These are phyloP conservation scores for Serrognathus titanus DNA, from an alignment of 2,888 invertebrate species.

Conservation along the genomic window DNA sequence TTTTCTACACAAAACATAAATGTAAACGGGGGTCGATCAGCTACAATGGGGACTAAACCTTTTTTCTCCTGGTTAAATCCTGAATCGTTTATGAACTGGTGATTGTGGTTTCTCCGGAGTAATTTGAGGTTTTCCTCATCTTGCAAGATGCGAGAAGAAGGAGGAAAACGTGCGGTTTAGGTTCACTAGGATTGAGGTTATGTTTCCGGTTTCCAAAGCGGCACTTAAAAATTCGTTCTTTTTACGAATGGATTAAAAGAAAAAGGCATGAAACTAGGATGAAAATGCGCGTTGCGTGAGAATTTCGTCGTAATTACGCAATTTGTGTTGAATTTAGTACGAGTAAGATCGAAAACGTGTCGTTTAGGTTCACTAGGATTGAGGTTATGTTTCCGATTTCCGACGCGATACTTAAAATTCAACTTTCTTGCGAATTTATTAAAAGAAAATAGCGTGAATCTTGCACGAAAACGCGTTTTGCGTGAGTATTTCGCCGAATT, in stretches of 20 bases:
- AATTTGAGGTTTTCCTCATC: slow-evolving; percentile 41
- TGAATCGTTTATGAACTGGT: slow-evolving; percentile 49
- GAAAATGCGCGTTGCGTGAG: too few species aligned
- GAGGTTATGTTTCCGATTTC: neutral
- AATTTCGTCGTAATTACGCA: too few species aligned
- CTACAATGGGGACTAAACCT: slow-evolving; percentile 12
- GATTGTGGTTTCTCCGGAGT: slow-evolving; percentile 51
- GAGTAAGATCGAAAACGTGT: too few species aligned
- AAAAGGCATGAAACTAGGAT: too few species aligned
- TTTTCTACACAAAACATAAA: slow-evolving; percentile 6
- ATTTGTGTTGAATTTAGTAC: too few species aligned
- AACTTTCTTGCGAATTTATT: too few species aligned
- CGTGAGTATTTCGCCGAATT: too few species aligned
- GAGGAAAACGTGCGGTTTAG: neutral
- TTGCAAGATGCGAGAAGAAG: slow-evolving; percentile 32
- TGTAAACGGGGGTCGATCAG: neutral
- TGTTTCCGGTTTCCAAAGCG: neutral
- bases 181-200: neutral
- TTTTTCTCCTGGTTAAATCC: slow-evolving; percentile 27
- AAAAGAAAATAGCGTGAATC: too few species aligned
- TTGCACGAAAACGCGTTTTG: too few species aligned
- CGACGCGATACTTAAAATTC: neutral
- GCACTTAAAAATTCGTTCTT: neutral
- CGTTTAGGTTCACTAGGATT: neutral
- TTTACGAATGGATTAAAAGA: too few species aligned